A percentile compares a stretch with the other conserved stretches of the same genome.
Conservation (phyloP, 2,113 vertebrate species). For the Dromiciops gliroides region DNA sequence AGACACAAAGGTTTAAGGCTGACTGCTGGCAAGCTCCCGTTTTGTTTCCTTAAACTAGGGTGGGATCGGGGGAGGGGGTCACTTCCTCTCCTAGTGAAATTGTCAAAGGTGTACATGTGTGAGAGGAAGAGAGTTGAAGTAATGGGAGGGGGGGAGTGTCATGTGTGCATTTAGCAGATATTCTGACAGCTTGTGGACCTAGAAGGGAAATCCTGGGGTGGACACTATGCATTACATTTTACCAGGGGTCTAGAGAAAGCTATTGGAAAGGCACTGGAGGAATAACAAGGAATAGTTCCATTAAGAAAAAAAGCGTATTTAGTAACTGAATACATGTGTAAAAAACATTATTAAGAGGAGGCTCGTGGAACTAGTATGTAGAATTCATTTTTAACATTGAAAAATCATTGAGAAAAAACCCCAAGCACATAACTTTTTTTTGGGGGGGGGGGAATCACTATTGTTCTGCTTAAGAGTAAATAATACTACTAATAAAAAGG, state of each 20-base stretch:
- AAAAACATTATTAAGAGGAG: constrained; percentile 21
- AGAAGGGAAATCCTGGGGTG: neutral
- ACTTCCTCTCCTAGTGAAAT: neutral
- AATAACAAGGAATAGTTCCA: constrained; percentile 44
- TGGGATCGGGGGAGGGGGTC: neutral
- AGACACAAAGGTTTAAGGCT: constrained; percentile 79
- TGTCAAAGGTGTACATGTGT: neutral
- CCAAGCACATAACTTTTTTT: neutral
- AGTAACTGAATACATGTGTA: neutral
- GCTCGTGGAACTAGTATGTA: constrained; percentile 1
- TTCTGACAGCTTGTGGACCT: neutral
- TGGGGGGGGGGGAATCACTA: neutral
- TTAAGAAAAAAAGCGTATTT: constrained; percentile 44
- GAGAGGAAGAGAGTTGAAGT: neutral
- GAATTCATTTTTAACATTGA: constrained; percentile 7
- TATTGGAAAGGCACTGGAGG: neutral
- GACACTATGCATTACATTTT: neutral
- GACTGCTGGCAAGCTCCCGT: neutral
- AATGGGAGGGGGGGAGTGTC: neutral
- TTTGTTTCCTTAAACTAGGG: constrained; percentile 3
- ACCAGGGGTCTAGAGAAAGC: neutral
- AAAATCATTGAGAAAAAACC: constrained; percentile 1
- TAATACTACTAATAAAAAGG: accelerated
- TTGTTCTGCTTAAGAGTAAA: constrained; percentile 29
- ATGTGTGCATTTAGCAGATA: neutral